phyloP scores from a whole-genome alignment of 2,113 vertebrate species.

The Poeciliopsis retropinna region DNA sequence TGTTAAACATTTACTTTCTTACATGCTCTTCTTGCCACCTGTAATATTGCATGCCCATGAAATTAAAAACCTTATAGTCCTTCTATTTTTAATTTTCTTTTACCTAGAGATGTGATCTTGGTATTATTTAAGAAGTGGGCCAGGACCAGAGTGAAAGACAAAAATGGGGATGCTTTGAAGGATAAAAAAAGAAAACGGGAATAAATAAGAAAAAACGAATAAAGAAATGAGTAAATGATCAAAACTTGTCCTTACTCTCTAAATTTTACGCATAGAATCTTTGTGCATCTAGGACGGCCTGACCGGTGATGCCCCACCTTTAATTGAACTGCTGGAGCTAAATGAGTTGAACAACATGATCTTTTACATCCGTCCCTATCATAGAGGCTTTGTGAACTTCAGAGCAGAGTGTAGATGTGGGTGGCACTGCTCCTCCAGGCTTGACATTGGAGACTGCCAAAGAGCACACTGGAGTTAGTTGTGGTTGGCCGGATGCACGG shows the following conservation, averaged over 20 bases:
- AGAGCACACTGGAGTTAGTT: conserved; percentile 81
- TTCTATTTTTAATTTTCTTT: neutral
- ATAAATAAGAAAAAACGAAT: too few species aligned
- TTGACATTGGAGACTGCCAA: conserved; percentile 78
- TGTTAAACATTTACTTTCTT: neutral
- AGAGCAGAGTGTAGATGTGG: conserved; percentile 69
- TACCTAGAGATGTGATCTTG: too few species aligned
- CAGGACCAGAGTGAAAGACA: too few species aligned
- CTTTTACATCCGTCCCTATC: conserved; percentile 54
- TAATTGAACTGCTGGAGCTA: conserved; percentile 43
- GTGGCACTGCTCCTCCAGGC: conserved; percentile 76
- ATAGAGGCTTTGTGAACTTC: conserved; percentile 66
- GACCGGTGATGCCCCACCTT: conserved; percentile 11
- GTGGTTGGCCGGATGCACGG: conserved; percentile 82
- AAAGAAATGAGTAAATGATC: too few species aligned
- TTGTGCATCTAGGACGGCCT: too few species aligned
- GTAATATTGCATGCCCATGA: neutral
- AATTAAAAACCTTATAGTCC: neutral
- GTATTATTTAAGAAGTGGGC: too few species aligned
- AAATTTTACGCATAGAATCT: too few species aligned
- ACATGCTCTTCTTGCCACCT: neutral
- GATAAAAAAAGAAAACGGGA: too few species aligned
- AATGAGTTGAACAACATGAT: conserved; percentile 48
- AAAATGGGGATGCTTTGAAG: too few species aligned
- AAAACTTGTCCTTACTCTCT: too few species aligned